Evolutionary conservation across 2,888 invertebrate species (phyloP), one percentile per base, ranked within the genome.

Genomic region (Tetheella fluctuosa): DNA sequence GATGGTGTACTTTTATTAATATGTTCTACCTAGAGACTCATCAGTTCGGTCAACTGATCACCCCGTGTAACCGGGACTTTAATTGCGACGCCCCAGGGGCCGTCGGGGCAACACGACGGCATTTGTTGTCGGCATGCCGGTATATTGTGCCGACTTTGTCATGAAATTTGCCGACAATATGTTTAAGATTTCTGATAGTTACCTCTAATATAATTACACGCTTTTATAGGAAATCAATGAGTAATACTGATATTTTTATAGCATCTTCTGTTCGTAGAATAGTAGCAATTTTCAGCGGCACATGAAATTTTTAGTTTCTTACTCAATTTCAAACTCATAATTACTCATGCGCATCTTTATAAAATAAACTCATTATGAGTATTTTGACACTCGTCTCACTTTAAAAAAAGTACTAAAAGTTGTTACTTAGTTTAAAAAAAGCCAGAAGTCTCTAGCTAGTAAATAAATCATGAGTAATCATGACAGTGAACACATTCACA

Each of bases 31-130:
- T 17, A 12, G 17, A 30, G 30, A 12, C 75, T 77, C 79, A 80
- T 80, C 80, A 79, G 77, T 70, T 71, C 68, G 75, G 79, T 79
- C 76, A 79, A 83, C 80, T 79, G 84, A 82, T 83, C 86, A 85
- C 81, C 83, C 80, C 74, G 69, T 77, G 80, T 76, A 77, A 78
- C 77, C 78, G 75, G 84, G 81, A 81, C 83, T 86, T 85, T 90
- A 88, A 90, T 89, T 89, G 85, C 88, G 82, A 80, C 84, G 89
- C 90, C 86, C 83, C 88, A 79, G 90, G 89, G 87, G 84, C 85
- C 85, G 79, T 72, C 80, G 79, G 84, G 74, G 80, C 83, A 80
- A 88, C 89, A 86, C 87, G 88, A 86, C 82, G 77, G 83, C 82
- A 79, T 86, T 85, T 83, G 86, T 86, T 83, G 83, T 80, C 79